Percentiles rank a stretch among this genome's conserved stretches.
Conservation (phyloP, 1,140 invertebrate genomes). For the Bicyclus anynana region DNA sequence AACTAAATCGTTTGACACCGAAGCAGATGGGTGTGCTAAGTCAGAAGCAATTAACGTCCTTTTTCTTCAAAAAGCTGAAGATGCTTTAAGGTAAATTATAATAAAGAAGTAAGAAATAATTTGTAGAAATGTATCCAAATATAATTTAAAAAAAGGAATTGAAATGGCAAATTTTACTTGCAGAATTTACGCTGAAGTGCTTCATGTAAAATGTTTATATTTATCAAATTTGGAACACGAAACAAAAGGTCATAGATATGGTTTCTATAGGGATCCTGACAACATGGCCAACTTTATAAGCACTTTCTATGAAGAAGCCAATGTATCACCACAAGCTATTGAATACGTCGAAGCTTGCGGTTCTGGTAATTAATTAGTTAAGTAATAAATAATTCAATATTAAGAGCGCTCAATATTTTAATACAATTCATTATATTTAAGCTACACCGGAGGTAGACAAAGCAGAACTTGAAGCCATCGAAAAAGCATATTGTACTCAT, state of each 20-base stretch:
- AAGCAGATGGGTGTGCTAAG: constrained; percentile 83
- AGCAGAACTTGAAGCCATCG: constrained; percentile 48
- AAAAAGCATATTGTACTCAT: constrained; percentile 53
- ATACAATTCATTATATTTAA: constrained; percentile 4
- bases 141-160: no score
- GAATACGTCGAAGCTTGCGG: constrained; percentile 87
- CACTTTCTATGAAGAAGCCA: constrained; percentile 80
- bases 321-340: constrained; percentile 80
- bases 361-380: constrained; percentile 58
- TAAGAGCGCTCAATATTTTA: no score
- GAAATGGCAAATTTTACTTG: constrained; percentile 46
- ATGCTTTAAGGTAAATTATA: constrained; percentile 81
- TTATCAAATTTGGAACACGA: no score
- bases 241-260: constrained; percentile 22
- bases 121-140: no score
- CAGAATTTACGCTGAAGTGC: constrained; percentile 81
- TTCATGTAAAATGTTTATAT: constrained; percentile 80
- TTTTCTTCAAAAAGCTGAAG: constrained; percentile 84
- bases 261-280: constrained; percentile 77
- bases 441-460: constrained; percentile 64
- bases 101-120: not conserved
- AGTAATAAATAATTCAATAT: no score
- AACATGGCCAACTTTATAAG: constrained; percentile 78
- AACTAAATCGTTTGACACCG: constrained; percentile 90
- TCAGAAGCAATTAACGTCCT: constrained; percentile 85